Evolutionary conservation across 2,797 vertebrate species (phyloP), one percentile per base, ranked within the genome.

Genomic region (Myoxocephalus aenaeus): DNA sequence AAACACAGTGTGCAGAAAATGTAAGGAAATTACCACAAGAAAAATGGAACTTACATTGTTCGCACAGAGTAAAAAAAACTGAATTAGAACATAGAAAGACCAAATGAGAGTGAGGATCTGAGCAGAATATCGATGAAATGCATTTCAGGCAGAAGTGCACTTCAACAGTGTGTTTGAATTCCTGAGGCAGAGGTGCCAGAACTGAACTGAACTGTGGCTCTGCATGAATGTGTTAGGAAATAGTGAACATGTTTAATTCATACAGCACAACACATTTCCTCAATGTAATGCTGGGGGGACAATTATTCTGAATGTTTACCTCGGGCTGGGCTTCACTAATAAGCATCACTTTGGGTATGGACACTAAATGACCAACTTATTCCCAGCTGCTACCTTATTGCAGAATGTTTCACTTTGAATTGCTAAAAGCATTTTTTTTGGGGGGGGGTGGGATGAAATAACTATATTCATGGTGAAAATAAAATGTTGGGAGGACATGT

Each of bases 221-320:
- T 66, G 71, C 81, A 75, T 75, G 81, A 87, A 78, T 79, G 74
- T 84, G 67, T 65, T 65, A 67, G 57, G 70, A 79, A 84, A 79
- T 46, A 50, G 70, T 62, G 34, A 64, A 25, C 67, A 89, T 91
- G 82, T 83, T 87, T 92, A 89, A 92, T 91, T 91, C 81, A 92
- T 89, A 46, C 2, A 22, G n/a, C 3, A 46, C 4, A 70, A 51
- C 61, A 56, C 82, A 77, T 73, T 56, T 82, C 27, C 40, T 77
- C 64, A 74, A 70, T 57, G 50, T 72, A 73, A 76, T 69, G 34
- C 75, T 77, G 36, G 51, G 50, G 57, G 36, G 65, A 83, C 71
- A 5, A 25, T 53, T 22, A 53, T 25, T 22, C 4, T 62, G 38
- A 34, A 77, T 66, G 59, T 72, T 76, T 65, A 65, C 38, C 38